Percentiles rank a stretch among this genome's conserved stretches.
Conservation (phyloP, 1,140 invertebrate genomes). For the Pissodes strobi region DNA sequence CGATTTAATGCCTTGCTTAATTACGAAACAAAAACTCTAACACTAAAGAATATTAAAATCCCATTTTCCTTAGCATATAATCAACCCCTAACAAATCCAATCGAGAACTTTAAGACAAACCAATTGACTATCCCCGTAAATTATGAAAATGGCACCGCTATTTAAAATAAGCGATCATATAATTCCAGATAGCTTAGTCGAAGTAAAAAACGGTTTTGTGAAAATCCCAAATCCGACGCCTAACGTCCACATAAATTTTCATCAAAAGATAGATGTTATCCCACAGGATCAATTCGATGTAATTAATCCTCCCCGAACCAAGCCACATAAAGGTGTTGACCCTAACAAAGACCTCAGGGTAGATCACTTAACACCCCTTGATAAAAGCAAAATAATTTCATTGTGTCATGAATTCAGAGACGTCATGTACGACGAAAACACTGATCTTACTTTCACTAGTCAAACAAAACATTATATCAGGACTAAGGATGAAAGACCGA, state of each 20-base stretch:
- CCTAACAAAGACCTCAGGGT: too few relatives aligned
- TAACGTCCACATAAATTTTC: slow-evolving; percentile 12
- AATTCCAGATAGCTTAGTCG: slow-evolving; percentile 15
- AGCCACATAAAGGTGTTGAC: too few relatives aligned
- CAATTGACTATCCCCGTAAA: slow-evolving; percentile 18
- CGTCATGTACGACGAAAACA: too few relatives aligned
- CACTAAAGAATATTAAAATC: not conserved
- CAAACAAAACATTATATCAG: too few relatives aligned
- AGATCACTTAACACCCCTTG: too few relatives aligned
- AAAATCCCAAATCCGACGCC: slow-evolving; percentile 16
- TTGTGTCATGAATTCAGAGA: too few relatives aligned
- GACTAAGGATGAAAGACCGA: too few relatives aligned
- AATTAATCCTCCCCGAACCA: too few relatives aligned
- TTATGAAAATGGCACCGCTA: slow-evolving; percentile 2
- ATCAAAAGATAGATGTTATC: slow-evolving; percentile 18
- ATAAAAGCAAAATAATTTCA: too few relatives aligned
- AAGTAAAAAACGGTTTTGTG: slow-evolving; percentile 12
- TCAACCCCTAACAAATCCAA: not conserved
- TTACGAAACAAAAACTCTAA: slow-evolving; percentile 8
- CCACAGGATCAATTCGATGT: slow-evolving; percentile 27
- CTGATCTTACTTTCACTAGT: too few relatives aligned
- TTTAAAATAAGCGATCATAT: slow-evolving; percentile 16
- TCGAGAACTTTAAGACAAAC: slow-evolving; percentile 7
- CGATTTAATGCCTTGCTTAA: not conserved
- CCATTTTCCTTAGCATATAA: not conserved